These are phyloP conservation scores for Aphelocoma coerulescens DNA, from an alignment of 2,113 vertebrate genomes.

Conservation along the genomic window DNA sequence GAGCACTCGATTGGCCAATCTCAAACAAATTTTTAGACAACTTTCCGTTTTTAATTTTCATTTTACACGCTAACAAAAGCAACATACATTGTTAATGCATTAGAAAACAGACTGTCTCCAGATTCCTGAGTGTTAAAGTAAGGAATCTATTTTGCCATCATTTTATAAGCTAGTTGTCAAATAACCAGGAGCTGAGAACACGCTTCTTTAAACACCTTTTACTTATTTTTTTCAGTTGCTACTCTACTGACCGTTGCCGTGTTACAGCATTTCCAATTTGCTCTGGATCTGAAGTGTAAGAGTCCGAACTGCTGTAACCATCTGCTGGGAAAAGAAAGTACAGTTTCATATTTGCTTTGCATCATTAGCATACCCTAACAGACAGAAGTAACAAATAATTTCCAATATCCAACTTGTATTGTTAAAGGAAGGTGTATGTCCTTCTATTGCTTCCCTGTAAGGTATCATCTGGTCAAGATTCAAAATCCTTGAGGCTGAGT, in stretches of 20 bases:
- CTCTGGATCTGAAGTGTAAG: slow-evolving; percentile 92
- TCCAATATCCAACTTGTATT: not conserved
- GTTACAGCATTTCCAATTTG: slow-evolving; percentile 83
- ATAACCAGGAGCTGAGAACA: not conserved
- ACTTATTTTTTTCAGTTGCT: not conserved
- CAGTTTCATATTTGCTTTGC: slow-evolving; percentile 19
- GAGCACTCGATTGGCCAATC: not conserved
- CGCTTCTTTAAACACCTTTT: not conserved
- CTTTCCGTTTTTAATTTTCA: not conserved
- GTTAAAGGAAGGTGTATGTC: not conserved
- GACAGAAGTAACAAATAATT: not conserved
- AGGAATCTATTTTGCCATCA: not conserved
- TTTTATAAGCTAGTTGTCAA: not conserved
- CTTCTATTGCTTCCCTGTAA: not conserved
- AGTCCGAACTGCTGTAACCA: slow-evolving; percentile 97
- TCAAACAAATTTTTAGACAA: not conserved
- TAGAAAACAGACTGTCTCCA: not conserved
- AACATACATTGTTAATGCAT: not conserved
- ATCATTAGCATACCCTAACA: not conserved
- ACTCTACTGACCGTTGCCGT: slow-evolving; percentile 85
- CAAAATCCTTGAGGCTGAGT: not conserved
- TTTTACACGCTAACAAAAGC: not conserved
- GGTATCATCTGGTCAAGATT: not conserved
- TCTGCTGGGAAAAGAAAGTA: slow-evolving; percentile 76
- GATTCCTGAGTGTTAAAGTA: not conserved